Base-by-base conservation (phyloP, 1,140 invertebrate species). In the Steinernema khuongi region DNA sequence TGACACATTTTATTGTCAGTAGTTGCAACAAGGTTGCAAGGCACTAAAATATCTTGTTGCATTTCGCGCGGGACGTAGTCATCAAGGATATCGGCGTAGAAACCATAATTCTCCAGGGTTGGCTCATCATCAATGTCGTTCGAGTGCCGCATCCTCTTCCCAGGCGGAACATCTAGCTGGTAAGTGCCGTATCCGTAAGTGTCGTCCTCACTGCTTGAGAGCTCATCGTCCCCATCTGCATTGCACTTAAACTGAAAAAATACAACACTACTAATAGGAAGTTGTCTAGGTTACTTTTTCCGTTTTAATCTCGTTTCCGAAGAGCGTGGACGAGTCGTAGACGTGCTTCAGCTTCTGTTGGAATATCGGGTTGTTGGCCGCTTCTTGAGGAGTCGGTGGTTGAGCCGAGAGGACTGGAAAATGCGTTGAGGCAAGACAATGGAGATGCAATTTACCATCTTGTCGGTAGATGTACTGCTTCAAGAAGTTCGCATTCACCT, bases 191-290 rank as follows among this genome's bases (percentile, higher is more conserved):
- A 26, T n/a, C 50, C 36, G 36, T n/a, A n/a, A 22, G 14, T 11
- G 4, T 60, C 50, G 11, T 22, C 19, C 19, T 60, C 50, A 22
- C 50, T 60, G 50, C 50, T 60, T 22, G 50, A 60, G 14, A 60
- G 50, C 26, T 60, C 50, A 60, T 60, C 50, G 50, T 60, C 50
- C 26, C 50, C 50, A 22, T 60, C 50, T 7, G 14, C 50, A 22
- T 60, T 60, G 50, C n/a, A n/a, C n/a, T n/a, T n/a, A n/a, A 60
- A 60, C 50, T 60, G 50, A 60, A 60, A 26, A 7, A 60, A n/a
- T n/a, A n/a, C n/a, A n/a, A n/a, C n/a, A n/a, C n/a, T n/a, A n/a
- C n/a, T n/a, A n/a, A n/a, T n/a, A n/a, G n/a, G n/a, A n/a, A n/a
- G n/a, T n/a, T n/a, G n/a, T n/a, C n/a, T n/a, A n/a, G n/a, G n/a